Conservation (phyloP, 2,113 vertebrate species). For the Dolichotis patagonum region DNA sequence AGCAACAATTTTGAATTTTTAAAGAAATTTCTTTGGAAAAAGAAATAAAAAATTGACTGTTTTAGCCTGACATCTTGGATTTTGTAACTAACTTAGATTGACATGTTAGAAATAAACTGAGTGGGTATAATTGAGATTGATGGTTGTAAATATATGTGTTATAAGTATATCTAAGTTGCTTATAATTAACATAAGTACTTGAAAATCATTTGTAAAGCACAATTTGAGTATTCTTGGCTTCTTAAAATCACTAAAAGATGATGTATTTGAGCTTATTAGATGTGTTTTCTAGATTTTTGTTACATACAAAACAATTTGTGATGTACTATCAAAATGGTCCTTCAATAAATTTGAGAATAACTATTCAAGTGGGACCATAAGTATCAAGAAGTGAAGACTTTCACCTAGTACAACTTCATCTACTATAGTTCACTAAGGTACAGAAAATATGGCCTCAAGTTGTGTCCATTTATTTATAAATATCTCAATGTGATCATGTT, state of each 20-base stretch:
- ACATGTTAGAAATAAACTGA: background rate
- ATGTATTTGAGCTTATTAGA: background rate
- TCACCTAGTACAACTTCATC: background rate
- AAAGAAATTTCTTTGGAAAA: background rate
- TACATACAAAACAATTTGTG: background rate
- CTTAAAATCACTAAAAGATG: background rate
- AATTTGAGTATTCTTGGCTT: background rate
- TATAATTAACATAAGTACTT: background rate
- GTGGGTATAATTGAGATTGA: background rate
- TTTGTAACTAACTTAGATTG: background rate
- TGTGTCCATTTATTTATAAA: too few species aligned
- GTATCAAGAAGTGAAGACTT: background rate
- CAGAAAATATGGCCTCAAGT: too few species aligned
- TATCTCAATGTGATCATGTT: too few species aligned
- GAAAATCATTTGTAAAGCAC: background rate
- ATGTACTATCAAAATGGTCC: background rate
- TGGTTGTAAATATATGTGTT: background rate
- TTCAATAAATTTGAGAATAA: too few species aligned
- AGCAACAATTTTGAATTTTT: background rate
- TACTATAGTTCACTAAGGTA: background rate
- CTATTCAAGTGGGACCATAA: too few species aligned
- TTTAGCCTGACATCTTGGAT: background rate
- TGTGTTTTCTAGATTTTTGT: background rate
- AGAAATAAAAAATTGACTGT: background rate
- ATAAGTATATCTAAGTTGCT: background rate